Base-by-base conservation (phyloP, 2,888 invertebrate genomes). In the Chrysomela aeneicollis region DNA sequence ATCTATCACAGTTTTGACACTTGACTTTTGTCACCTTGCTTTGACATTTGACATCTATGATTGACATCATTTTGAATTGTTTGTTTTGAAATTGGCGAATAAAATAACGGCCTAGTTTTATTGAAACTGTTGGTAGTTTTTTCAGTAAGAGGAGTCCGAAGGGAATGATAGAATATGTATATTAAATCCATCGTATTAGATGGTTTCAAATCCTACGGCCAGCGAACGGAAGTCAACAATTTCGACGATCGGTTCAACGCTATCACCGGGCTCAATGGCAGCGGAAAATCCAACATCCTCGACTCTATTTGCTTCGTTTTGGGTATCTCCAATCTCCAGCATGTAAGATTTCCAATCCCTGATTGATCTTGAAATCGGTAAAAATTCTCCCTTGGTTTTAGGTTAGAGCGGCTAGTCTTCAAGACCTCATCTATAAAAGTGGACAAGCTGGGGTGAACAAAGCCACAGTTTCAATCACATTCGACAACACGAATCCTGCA, bases 141-240 rank as follows among this genome's bases (percentile, higher is more conserved):
- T 15, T 42, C 4, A 15, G 1, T 42, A 42, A 42, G 4, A 10
- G n/a, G 32, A 42, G 2, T 15, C 1, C 12, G 2, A 42, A n/a
- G 15, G 12, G 1, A 42, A 42, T 15, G 8, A 3, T 42, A 42
- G 15, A 12, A 42, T 12, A 98, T 99, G 98, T 89, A 91, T 81
- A 92, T 99, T 53, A 98, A 97, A 82, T 91, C 92, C 1, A 91
- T 98, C 74, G 88, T 94, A 35, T 84, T 99, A 54, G 98, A 99
- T 79, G 99, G 99, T 51, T 99, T 99, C 81, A 99, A 99, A 84
- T 98, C 98, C 0, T 99, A 99, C 78, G 97, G 97, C 0, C 91
- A 92, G 73, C 86, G 95, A 72, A 95, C 96, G 0, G 95, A 95
- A 84, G 89, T 99, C 57, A 90, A 89, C 69, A 94, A 93, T 1